Base-by-base conservation (phyloP, 1,140 invertebrate genomes). In the Ylistrum balloti region DNA sequence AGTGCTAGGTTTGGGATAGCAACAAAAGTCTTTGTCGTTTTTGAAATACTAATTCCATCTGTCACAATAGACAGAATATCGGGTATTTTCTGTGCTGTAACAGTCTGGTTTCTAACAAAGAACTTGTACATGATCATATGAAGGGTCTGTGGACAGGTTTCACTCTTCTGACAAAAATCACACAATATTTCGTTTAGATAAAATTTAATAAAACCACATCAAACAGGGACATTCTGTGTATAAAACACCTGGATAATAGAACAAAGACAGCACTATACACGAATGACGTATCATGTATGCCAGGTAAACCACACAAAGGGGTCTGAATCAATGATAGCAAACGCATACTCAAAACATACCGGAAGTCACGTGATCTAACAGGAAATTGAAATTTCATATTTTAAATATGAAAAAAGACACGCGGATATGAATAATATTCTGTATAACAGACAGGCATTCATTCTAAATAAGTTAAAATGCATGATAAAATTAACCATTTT, bases 361-460 rank as follows among this genome's bases (percentile, higher is more conserved):
- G 56, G 56, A 74, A 74, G 56, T 74, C 56, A 74, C 56, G n/a
- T 74, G 56, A 74, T 28, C 56, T 28, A n/a, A 28, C 56, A 74
- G 56, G 56, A 74, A 74, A 74, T 74, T 28, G 56, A 74, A 74
- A 74, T 74, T 74, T 74, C n/a, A 74, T 74, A 74, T 74, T 74
- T 74, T 28, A 74, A 28, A 74, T 22, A 74, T 74, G 28, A 74
- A 28, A 13, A 74, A 5, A 74, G n/a, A 28, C 28, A 74, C 28
- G 56, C 56, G 56, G 56, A 74, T 74, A 74, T 74, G 56, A 74
- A 74, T 28, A 28, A 74, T 74, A 28, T 38, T 7, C 35, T 74
- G 13, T 74, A 9, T 28, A n/a, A 0, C 9, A 74, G 56, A n/a
- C n/a, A n/a, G 5, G 56, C 56, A 74, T 74, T 74, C 3, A 74